phyloP scores from a whole-genome alignment of 2,113 vertebrate genomes.

The Orthochromis indermauri region DNA sequence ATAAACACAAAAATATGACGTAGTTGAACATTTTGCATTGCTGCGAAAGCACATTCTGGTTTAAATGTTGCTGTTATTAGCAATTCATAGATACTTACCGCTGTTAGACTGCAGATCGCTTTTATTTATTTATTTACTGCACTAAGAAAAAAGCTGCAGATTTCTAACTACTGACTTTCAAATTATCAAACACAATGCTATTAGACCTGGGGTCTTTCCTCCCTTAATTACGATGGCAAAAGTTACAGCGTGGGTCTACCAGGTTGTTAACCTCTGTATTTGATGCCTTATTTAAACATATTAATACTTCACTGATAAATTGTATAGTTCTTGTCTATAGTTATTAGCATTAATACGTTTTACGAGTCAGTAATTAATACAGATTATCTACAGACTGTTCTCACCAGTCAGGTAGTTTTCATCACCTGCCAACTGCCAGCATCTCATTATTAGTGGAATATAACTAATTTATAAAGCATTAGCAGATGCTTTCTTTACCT shows the following conservation, averaged over 20 bases:
- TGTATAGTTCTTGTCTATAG: background rate
- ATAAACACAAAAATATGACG: background rate
- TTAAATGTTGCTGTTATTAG: background rate
- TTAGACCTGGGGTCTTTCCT: background rate
- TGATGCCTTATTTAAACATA: background rate
- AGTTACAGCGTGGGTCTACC: background rate
- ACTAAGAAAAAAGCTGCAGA: background rate
- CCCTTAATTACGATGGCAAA: rapidly evolving
- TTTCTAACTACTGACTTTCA: background rate
- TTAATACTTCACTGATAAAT: background rate
- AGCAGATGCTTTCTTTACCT: background rate
- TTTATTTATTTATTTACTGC: background rate
- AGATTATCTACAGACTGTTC: background rate
- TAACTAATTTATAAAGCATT: background rate
- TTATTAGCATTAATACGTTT: background rate
- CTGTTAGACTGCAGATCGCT: background rate
- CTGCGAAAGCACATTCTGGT: background rate
- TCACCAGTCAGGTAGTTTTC: background rate
- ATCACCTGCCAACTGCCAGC: background rate
- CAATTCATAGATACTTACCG: background rate
- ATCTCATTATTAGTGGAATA: background rate
- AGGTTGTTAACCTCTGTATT: background rate
- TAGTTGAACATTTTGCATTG: background rate
- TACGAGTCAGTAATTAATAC: background rate
- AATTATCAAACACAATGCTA: background rate